Percentiles rank a stretch among this genome's conserved stretches.
phyloP scores from a whole-genome alignment of 2,113 vertebrate species.

The Trachemys scripta region DNA sequence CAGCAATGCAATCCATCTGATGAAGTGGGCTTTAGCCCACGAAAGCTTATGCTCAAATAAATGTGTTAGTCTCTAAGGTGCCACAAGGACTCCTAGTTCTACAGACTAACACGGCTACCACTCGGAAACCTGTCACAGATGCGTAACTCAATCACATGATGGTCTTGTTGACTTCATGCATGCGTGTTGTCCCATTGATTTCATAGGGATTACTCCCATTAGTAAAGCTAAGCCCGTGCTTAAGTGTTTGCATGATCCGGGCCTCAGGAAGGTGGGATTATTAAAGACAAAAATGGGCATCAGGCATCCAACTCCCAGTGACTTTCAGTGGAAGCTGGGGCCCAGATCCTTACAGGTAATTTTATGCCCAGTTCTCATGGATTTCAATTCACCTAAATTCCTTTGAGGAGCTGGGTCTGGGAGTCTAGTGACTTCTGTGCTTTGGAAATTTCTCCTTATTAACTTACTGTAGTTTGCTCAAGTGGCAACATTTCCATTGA shows the following conservation, averaged over 20 bases:
- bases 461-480: background rate
- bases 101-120: too few relatives aligned
- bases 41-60: too few relatives aligned
- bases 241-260: background rate
- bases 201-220: background rate
- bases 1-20: too few relatives aligned
- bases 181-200: background rate
- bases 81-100: too few relatives aligned
- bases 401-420: background rate
- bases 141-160: background rate
- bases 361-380: background rate
- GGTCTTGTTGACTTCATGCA: background rate
- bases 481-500: background rate
- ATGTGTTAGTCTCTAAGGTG: too few relatives aligned
- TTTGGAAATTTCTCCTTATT: background rate
- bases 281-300: background rate
- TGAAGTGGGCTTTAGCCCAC: too few relatives aligned
- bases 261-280: background rate
- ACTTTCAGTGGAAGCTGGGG: background rate
- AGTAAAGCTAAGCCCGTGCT: background rate
- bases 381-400: background rate
- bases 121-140: background rate
- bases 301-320: background rate
- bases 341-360: background rate
- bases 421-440: background rate